Conservation (phyloP, 2,797 vertebrate species). For the Sebastes steindachneri region DNA sequence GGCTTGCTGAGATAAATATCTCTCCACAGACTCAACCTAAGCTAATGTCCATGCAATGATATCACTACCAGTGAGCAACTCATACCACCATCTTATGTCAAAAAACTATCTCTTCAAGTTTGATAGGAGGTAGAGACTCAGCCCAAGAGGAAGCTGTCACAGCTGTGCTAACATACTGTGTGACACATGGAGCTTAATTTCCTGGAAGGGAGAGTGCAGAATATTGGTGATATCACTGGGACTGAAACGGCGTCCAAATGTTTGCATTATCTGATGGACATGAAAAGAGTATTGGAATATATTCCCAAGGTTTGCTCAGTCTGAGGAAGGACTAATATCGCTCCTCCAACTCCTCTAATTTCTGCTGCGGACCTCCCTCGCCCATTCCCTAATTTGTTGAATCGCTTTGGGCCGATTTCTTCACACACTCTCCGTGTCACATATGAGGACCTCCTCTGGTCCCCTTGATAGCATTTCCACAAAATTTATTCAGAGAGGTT, state of each 20-base stretch:
- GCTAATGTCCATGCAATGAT: background rate
- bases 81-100: background rate
- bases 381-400: constrained; percentile 36
- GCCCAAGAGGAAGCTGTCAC: background rate
- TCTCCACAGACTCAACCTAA: background rate
- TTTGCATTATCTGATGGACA: constrained; percentile 50
- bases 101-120: background rate
- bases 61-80: background rate
- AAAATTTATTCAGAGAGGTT: constrained; percentile 52
- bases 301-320: constrained; percentile 26
- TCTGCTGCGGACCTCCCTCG: constrained; percentile 22
- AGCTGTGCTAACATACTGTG: background rate
- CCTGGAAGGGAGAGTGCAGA: background rate
- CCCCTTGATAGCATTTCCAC: constrained; percentile 18
- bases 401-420: constrained; percentile 38
- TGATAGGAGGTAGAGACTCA: background rate
- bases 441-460: constrained; percentile 16
- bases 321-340: constrained; percentile 27
- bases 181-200: constrained; percentile 32
- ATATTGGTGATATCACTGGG: constrained; percentile 26
- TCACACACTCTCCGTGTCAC: constrained; percentile 38
- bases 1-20: background rate
- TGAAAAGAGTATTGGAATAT: constrained; percentile 39
- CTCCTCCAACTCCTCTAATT: constrained; percentile 35
- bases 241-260: constrained; percentile 42